phyloP scores from a whole-genome alignment of 2,888 invertebrate species.

The Apodemia duryi region DNA sequence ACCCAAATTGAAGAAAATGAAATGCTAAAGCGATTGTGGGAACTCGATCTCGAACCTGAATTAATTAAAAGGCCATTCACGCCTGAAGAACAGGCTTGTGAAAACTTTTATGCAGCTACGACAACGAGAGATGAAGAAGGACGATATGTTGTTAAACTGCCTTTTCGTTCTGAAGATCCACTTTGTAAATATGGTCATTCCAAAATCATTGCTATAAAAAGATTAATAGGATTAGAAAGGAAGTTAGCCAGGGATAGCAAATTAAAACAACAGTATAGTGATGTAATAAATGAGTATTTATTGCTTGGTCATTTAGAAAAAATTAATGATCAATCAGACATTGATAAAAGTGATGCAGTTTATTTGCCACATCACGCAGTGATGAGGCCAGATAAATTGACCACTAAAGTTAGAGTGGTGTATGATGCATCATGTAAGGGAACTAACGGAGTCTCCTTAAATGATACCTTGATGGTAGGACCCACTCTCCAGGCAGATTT shows the following conservation, averaged over 20 bases:
- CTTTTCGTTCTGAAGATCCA: not conserved
- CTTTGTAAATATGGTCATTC: not conserved
- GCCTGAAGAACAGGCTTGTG: not conserved
- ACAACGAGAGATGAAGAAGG: not conserved
- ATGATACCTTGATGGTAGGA: constrained; percentile 33
- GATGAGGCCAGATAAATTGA: not conserved
- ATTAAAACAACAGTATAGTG: not conserved
- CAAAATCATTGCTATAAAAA: not conserved
- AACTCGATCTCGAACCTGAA: not conserved
- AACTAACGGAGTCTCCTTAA: constrained; percentile 30
- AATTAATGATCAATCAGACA: not conserved
- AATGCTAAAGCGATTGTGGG: not conserved
- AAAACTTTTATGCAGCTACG: not conserved
- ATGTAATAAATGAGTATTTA: constrained; percentile 8
- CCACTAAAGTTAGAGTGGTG: constrained; percentile 8
- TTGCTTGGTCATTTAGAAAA: constrained; percentile 16
- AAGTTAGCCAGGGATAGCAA: not conserved
- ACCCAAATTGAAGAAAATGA: not conserved
- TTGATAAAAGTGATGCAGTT: no score
- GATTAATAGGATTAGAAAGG: not conserved
- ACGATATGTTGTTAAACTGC: no score
- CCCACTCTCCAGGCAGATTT: constrained; percentile 35
- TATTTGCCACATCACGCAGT: no score
- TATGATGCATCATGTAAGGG: constrained; percentile 29
- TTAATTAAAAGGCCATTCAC: not conserved